Percentiles rank a stretch among this genome's conserved stretches.
Evolutionary conservation across 2,888 invertebrate species (phyloP).

Genomic region (Nineta flava): DNA sequence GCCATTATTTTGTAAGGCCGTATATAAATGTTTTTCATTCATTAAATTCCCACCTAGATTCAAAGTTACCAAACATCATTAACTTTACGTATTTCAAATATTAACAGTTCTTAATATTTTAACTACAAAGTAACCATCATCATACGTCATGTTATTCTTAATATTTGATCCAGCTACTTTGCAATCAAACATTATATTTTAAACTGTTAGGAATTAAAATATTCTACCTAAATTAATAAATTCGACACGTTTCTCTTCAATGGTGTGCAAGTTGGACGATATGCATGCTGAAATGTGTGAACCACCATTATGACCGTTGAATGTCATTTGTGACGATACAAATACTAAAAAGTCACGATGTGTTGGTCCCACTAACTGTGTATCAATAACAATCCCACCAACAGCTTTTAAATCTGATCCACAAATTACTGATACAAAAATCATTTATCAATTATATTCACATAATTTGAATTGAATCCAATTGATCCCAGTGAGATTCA

Average conservation of each 20-base stretch:
- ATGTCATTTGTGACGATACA: conserved; percentile 39
- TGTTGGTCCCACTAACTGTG: conserved; percentile 27
- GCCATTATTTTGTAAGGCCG: conserved; percentile 34
- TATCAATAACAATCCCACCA: conserved; percentile 28
- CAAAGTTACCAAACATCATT: no score
- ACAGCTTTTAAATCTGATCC: conserved; percentile 16
- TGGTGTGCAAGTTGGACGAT: conserved; percentile 41
- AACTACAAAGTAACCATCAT: no score
- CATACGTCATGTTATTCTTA: no score
- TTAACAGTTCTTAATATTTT: no score
- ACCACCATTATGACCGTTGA: conserved; percentile 37
- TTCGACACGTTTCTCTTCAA: conserved; percentile 41
- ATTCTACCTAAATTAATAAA: conserved; percentile 18
- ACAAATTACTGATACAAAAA: background rate
- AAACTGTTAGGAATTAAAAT: no score
- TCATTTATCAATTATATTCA: no score
- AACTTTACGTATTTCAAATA: no score
- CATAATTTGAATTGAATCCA: no score
- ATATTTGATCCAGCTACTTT: no score
- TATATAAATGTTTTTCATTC: conserved; percentile 36
- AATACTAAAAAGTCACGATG: conserved; percentile 40
- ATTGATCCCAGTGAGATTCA: no score
- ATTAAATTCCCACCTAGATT: conserved; percentile 17
- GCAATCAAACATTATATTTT: no score
- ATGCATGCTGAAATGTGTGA: conserved; percentile 41